These are phyloP conservation scores for Ophthalmolycus amberensis DNA, from an alignment of 2,113 vertebrate genomes.

Conservation along the genomic window DNA sequence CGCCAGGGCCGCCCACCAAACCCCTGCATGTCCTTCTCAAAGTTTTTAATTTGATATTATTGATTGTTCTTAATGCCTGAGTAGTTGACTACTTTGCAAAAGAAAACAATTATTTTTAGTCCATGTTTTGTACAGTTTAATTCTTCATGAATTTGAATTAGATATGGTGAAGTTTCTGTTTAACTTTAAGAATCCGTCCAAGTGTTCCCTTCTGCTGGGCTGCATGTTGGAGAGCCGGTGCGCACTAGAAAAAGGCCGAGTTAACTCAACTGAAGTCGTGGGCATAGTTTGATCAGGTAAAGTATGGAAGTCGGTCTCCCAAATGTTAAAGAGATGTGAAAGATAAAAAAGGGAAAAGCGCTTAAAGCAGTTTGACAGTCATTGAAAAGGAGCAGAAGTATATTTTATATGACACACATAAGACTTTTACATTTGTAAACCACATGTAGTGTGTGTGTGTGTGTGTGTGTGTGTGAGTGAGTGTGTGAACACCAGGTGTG, in stretches of 20 bases:
- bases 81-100: slow-evolving; percentile 68
- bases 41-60: slow-evolving; percentile 66
- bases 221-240: slow-evolving; percentile 54
- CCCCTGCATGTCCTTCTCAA: slow-evolving; percentile 66
- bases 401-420: slow-evolving; percentile 49
- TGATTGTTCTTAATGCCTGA: slow-evolving; percentile 63
- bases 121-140: slow-evolving; percentile 75
- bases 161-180: slow-evolving; percentile 27
- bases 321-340: slow-evolving; percentile 21
- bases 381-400: slow-evolving; percentile 30
- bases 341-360: slow-evolving; percentile 29
- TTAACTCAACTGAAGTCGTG: neutral
- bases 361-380: neutral
- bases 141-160: slow-evolving; percentile 53
- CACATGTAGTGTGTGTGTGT: slow-evolving; percentile 22
- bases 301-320: neutral
- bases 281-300: slow-evolving; percentile 16
- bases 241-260: slow-evolving; percentile 19
- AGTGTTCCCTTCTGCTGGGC: slow-evolving; percentile 29
- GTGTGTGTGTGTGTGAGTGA: neutral
- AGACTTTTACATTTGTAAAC: slow-evolving; percentile 54
- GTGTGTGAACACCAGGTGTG: slow-evolving; percentile 14
- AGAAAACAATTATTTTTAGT: slow-evolving; percentile 73
- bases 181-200: slow-evolving; percentile 58
- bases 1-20: slow-evolving; percentile 40